Conservation (phyloP, 2,888 invertebrate genomes). For the Drosophila leonis region DNA sequence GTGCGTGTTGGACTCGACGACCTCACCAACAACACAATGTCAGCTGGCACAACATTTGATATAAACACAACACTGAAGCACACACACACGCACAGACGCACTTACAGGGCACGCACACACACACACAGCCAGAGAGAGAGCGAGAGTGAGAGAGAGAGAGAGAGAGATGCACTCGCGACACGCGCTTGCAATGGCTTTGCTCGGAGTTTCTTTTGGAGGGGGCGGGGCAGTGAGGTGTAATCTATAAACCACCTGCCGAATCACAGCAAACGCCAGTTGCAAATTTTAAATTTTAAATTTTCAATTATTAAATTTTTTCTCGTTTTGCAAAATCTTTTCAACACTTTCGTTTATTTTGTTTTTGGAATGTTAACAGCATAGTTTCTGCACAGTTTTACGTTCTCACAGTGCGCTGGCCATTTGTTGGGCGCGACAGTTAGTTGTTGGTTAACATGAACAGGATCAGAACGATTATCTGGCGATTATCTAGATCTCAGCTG, state of each 20-base stretch:
- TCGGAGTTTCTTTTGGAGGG: neutral
- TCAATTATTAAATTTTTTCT: neutral
- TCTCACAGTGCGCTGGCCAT: conserved; percentile 18
- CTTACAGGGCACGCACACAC: conserved; percentile 17
- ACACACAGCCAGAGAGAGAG: conserved; percentile 11
- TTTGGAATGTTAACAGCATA: conserved; percentile 62
- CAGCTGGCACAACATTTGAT: conserved; percentile 53
- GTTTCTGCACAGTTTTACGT: conserved; percentile 47
- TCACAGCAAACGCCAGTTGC: conserved; percentile 20
- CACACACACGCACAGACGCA: conserved; percentile 18
- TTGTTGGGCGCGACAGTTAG: conserved; percentile 27
- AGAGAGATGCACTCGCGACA: conserved; percentile 38
- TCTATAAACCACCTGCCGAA: conserved; percentile 30
- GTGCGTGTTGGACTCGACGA: conserved; percentile 26
- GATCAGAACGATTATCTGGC: conserved; percentile 15
- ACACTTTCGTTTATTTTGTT: conserved; percentile 46
- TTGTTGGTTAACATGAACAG: conserved; percentile 8
- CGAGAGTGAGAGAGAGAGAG: neutral
- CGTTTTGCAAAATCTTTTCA: conserved; percentile 39
- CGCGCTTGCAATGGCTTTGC: conserved; percentile 36
- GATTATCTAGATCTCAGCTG: conserved; percentile 15
- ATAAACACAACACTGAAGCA: conserved; percentile 27
- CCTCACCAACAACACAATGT: conserved; percentile 46
- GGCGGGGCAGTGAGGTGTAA: neutral
- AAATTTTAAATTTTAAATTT: conserved; percentile 7